Evolutionary conservation across 1,140 invertebrate species (phyloP).

Genomic region (Pinna nobilis): DNA sequence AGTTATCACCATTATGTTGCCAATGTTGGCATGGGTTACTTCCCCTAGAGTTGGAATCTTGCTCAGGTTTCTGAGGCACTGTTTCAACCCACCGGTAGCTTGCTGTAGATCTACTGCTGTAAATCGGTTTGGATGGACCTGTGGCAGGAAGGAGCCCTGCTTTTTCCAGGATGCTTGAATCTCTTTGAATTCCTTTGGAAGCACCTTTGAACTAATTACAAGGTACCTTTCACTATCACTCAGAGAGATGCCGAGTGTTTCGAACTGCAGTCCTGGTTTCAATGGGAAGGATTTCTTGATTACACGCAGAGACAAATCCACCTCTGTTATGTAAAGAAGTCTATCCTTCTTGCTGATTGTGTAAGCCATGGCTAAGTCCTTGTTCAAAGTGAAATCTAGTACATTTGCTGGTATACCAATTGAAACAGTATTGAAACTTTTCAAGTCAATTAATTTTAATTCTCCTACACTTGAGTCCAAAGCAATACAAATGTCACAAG

Average conservation of each 20-base stretch:
- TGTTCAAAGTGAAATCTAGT: conserved; percentile 28
- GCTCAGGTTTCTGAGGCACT: conserved; percentile 52
- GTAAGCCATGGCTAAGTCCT: conserved; percentile 29
- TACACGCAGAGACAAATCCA: conserved; percentile 43
- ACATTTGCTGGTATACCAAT: conserved; percentile 35
- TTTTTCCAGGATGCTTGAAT: conserved; percentile 58
- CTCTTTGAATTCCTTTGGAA: conserved; percentile 50
- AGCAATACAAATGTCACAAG: conserved; percentile 22
- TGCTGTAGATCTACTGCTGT: conserved; percentile 56
- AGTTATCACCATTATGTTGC: conserved; percentile 56
- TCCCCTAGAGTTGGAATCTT: conserved; percentile 62
- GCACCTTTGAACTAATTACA: conserved; percentile 40
- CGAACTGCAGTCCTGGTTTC: conserved; percentile 44
- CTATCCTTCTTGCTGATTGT: conserved; percentile 40
- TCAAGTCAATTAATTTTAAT: conserved; percentile 32
- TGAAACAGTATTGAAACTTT: conserved; percentile 19
- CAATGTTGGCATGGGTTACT: conserved; percentile 41
- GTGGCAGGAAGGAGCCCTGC: conserved; percentile 42
- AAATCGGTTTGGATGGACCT: conserved; percentile 54
- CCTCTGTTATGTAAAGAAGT: conserved; percentile 33
- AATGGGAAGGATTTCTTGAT: conserved; percentile 44
- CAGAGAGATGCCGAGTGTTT: conserved; percentile 46
- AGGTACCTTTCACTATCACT: conserved; percentile 53
- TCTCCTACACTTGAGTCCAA: conserved; percentile 16
- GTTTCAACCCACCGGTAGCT: conserved; percentile 46